These are phyloP conservation scores for Drosophila mayri DNA, from an alignment of 1,140 invertebrate genomes.

Conservation along the genomic window DNA sequence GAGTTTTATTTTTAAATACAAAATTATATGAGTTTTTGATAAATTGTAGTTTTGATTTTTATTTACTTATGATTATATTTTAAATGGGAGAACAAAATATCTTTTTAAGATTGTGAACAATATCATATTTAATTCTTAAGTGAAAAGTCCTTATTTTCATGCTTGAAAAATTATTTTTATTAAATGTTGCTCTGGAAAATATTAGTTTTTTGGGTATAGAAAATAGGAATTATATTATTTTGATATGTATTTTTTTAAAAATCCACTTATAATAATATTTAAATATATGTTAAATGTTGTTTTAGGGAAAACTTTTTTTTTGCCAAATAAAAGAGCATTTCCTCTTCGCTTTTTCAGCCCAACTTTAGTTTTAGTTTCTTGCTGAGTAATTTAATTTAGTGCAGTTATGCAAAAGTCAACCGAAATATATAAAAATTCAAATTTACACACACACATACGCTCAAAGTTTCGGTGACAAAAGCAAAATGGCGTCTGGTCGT, in stretches of 20 bases:
- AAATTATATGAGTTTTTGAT: not conserved
- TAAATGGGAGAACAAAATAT: not conserved
- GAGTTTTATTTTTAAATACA: not conserved
- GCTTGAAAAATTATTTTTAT: not conserved
- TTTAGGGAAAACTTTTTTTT: not conserved
- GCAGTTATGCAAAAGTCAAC: constrained; percentile 73
- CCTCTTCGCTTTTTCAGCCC: not conserved
- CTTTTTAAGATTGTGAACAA: not conserved
- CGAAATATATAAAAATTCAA: constrained; percentile 75
- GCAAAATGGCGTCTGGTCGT: constrained; percentile 58
- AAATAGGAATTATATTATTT: not conserved
- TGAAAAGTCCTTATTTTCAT: not conserved
- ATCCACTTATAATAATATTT: not conserved
- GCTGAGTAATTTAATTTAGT: constrained; percentile 70
- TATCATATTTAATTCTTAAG: not conserved
- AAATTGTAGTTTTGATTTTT: not conserved
- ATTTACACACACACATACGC: constrained; percentile 24
- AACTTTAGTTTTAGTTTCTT: constrained; percentile 44
- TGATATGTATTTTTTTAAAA: not conserved
- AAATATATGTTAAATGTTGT: not conserved
- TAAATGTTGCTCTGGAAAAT: not conserved
- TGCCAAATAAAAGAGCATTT: constrained; percentile 14
- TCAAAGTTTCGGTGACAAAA: constrained; percentile 36
- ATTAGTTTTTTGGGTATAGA: not conserved
- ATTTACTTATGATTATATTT: not conserved